phyloP scores from a whole-genome alignment of 64 coral and sea anemone genomes.

The Porites australiensis region DNA sequence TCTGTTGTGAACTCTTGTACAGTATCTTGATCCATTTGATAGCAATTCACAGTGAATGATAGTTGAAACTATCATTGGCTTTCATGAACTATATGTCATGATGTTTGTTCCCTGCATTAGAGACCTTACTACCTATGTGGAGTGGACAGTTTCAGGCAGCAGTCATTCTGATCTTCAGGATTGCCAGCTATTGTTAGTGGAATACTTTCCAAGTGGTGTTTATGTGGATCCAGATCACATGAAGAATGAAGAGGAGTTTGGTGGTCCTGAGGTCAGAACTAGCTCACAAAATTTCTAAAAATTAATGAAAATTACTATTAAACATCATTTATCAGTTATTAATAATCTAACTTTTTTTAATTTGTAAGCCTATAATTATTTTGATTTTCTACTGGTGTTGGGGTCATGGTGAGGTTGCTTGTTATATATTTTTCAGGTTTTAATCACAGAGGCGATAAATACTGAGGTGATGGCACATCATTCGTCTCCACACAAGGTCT shows the following conservation, averaged over 20 bases:
- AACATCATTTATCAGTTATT: background rate
- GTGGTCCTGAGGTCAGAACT: slow-evolving; percentile 51
- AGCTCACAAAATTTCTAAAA: background rate
- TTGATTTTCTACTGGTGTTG: background rate
- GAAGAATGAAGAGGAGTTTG: slow-evolving; percentile 45
- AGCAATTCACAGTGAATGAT: no score
- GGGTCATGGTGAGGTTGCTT: background rate
- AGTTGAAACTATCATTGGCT: no score
- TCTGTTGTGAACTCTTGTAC: no score
- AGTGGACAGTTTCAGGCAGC: slow-evolving; percentile 60
- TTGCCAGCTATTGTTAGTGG: slow-evolving; percentile 68
- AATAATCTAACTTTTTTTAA: no score
- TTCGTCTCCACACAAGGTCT: background rate
- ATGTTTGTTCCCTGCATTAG: background rate
- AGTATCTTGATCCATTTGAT: no score
- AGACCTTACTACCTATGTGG: slow-evolving; percentile 54
- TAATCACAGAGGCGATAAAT: slow-evolving; percentile 23
- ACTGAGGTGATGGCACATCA: slow-evolving; percentile 37
- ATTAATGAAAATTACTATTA: background rate
- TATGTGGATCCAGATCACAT: slow-evolving; percentile 73
- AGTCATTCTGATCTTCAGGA: slow-evolving; percentile 22
- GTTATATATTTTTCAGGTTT: background rate
- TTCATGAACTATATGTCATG: background rate
- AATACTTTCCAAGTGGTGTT: slow-evolving; percentile 63
- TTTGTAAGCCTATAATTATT: background rate